Evolutionary conservation across 2,113 vertebrate species (phyloP).

Genomic region (Micromys minutus): DNA sequence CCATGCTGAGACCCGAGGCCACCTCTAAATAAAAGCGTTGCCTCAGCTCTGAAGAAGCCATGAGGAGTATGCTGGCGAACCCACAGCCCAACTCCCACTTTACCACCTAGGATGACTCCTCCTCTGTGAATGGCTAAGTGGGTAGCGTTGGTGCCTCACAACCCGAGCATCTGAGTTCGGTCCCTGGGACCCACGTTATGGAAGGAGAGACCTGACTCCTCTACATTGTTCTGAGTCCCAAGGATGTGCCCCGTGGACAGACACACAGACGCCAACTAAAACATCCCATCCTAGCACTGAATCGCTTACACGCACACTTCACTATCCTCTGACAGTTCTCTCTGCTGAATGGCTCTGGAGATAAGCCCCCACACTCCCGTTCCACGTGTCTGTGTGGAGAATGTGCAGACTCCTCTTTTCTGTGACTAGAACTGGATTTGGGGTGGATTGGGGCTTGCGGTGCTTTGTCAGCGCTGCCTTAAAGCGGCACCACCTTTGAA

Average conservation of each 20-base stretch:
- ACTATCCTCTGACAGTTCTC: background rate
- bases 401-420: background rate
- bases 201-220: background rate
- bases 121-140: background rate
- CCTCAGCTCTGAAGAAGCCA: background rate
- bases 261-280: no score
- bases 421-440: background rate
- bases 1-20: background rate
- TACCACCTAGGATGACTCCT: background rate
- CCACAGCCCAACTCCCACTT: background rate
- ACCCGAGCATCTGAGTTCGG: background rate
- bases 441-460: background rate
- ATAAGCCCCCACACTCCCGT: background rate
- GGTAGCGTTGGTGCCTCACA: accelerated
- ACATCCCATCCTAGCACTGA: background rate
- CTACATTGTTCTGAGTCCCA: no score
- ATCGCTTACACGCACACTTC: background rate
- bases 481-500: background rate
- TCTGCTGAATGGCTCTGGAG: background rate
- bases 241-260: background rate
- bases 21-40: background rate
- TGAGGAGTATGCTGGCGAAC: background rate
- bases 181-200: no score
- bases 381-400: background rate
- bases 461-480: background rate